These are phyloP conservation scores for Carabus problematicus DNA, from an alignment of 2,888 invertebrate species.

Conservation along the genomic window DNA sequence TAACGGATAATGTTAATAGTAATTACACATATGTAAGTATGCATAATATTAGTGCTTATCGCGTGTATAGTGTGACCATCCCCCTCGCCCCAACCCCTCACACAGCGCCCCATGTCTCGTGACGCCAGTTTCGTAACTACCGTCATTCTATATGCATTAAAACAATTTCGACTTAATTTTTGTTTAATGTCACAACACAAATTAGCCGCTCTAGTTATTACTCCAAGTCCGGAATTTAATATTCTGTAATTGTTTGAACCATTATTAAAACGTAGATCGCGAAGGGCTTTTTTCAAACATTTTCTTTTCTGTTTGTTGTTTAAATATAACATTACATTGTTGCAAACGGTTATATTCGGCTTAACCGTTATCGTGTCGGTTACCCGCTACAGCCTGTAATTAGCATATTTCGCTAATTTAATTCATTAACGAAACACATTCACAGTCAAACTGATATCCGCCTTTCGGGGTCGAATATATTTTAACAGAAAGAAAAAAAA, in stretches of 20 bases:
- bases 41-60: too few relatives aligned
- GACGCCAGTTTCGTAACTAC: conserved; percentile 14
- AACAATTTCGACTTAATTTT: conserved; percentile 36
- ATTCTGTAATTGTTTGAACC: conserved; percentile 37
- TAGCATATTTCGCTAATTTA: conserved; percentile 38
- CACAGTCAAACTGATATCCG: conserved; percentile 34
- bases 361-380: conserved; percentile 38
- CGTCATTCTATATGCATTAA: conserved; percentile 37
- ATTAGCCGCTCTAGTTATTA: conserved; percentile 21
- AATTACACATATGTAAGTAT: too few relatives aligned
- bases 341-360: conserved; percentile 24
- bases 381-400: conserved; percentile 27
- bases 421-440: conserved; percentile 33
- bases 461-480: background rate
- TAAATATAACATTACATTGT: conserved; percentile 22
- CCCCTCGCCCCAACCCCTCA: too few relatives aligned
- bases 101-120: too few relatives aligned
- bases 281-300: conserved; percentile 1
- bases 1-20: too few relatives aligned
- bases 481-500: too few relatives aligned
- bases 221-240: conserved; percentile 24
- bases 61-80: too few relatives aligned
- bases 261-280: conserved; percentile 33
- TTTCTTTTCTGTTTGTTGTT: conserved; percentile 21
- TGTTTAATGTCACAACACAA: conserved; percentile 36